These are phyloP conservation scores for Epistrophella euchroma DNA, from an alignment of 2,888 invertebrate species.

Conservation along the genomic window DNA sequence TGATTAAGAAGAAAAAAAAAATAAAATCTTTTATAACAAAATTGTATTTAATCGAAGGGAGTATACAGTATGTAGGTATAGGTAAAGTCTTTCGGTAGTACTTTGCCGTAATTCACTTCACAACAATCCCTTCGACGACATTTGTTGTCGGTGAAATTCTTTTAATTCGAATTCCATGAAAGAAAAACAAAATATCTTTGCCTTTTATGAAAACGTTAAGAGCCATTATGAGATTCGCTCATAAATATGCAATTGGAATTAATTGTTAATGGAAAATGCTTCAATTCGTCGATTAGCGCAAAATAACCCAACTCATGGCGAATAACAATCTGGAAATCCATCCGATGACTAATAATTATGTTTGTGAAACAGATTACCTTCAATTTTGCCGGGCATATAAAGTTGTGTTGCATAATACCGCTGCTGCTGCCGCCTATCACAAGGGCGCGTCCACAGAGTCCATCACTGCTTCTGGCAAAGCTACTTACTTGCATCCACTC, in stretches of 20 bases:
- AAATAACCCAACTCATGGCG: slow-evolving; percentile 53
- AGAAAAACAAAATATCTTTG: slow-evolving; percentile 13
- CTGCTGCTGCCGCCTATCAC: slow-evolving; percentile 11
- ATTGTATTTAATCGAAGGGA: too few species aligned
- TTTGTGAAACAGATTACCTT: slow-evolving; percentile 61
- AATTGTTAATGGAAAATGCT: slow-evolving; percentile 63
- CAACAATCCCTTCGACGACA: not conserved
- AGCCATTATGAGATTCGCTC: slow-evolving; percentile 21
- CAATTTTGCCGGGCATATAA: slow-evolving; percentile 61
- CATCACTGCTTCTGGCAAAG: slow-evolving; percentile 62
- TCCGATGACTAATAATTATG: slow-evolving; percentile 67
- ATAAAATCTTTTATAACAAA: too few species aligned
- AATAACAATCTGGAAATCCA: slow-evolving; percentile 65
- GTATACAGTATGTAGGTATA: too few species aligned
- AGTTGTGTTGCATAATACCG: slow-evolving; percentile 65
- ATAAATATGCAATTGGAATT: slow-evolving; percentile 60
- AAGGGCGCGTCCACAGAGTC: slow-evolving; percentile 63
- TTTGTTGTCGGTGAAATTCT: slow-evolving; percentile 1
- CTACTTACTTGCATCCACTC: slow-evolving; percentile 59
- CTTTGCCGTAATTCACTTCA: not conserved
- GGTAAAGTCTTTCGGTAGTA: too few species aligned
- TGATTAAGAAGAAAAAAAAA: too few species aligned
- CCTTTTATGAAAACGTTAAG: slow-evolving; percentile 25
- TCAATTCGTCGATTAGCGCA: slow-evolving; percentile 63
- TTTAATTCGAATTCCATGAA: not conserved